A percentile compares a stretch with the other conserved stretches of the same genome.
Evolutionary conservation across 2,113 vertebrate species (phyloP).

Genomic region (Ameiurus melas): DNA sequence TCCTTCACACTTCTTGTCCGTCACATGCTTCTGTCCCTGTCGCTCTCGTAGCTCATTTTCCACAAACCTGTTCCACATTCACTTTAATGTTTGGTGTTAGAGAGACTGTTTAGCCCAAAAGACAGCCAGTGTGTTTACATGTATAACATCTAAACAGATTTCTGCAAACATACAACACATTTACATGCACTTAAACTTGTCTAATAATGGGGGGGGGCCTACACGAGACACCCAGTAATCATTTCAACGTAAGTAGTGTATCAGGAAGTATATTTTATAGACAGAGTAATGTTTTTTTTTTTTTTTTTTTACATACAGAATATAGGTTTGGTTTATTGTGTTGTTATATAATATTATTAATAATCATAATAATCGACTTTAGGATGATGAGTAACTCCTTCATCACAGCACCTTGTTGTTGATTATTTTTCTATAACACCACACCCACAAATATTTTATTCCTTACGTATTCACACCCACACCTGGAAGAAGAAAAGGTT

Average conservation of each 20-base stretch:
- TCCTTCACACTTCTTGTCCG: neutral
- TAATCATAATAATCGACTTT: too few relatives aligned
- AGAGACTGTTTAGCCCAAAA: neutral
- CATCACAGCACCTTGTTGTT: too few relatives aligned
- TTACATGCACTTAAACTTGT: neutral
- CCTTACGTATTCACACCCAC: neutral
- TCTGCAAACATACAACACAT: neutral
- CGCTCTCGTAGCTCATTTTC: conserved; percentile 14
- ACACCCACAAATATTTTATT: neutral
- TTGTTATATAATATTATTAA: too few relatives aligned
- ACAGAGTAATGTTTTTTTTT: neutral
- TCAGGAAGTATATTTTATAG: neutral
- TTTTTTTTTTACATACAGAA: neutral
- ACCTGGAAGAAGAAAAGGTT: neutral
- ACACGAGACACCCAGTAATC: neutral
- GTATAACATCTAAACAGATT: neutral
- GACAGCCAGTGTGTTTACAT: neutral
- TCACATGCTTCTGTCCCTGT: neutral
- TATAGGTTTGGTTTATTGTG: too few relatives aligned
- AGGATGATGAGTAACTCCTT: too few relatives aligned
- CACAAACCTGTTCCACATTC: neutral
- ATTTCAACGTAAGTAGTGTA: neutral
- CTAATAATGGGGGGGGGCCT: neutral
- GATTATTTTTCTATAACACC: neutral
- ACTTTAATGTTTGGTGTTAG: neutral